Evolutionary conservation across 2,797 vertebrate genomes (phyloP), one percentile per base, ranked within the genome.

Genomic region (Crax fasciolata): DNA sequence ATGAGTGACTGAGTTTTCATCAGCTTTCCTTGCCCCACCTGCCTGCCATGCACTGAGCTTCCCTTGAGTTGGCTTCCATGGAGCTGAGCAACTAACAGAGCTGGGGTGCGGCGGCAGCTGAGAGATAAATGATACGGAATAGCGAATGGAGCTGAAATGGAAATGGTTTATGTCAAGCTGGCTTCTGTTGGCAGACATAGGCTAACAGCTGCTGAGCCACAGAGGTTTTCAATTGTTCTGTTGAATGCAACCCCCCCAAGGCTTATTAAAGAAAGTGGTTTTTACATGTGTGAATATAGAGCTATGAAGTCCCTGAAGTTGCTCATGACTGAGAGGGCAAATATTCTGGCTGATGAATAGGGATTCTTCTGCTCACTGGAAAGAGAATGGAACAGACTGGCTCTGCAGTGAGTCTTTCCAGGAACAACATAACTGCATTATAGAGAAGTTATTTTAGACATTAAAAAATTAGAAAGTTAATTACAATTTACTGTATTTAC

Each of bases 351-450:
- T 30, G 46, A 15, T 84, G 70, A 74, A 68, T 1, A 87, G 73
- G 94, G 41, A 59, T 83, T 94, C 68, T 94, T 73, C 87, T 83
- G 51, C 68, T 54, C 16, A 41, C 76, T 96, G 73, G 48, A 93
- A 94, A 85, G 67, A 16, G 76, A 94, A 84, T 6, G 62, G 94
- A 90, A 65, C n/a, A 75, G 30, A 7, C 58, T 43, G 61, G 80
- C 57, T 95, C 80, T 95, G 73, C 76, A 87, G 39, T 3, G 17
- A 86, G 17, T 65, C 84, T 80, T 90, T 96, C 93, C 94, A 97
- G 90, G 48, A 95, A 78, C 41, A 91, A 95, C 19, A 85, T 54
- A 87, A 96, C 28, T 97, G 75, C 35, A 75, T 93, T 97, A 88
- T 67, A 80, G 91, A 89, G 5, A 38, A 82, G 75, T 62, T 84